Conservation (phyloP, 2,888 invertebrate species). For the Ferdinandea cuprea region DNA sequence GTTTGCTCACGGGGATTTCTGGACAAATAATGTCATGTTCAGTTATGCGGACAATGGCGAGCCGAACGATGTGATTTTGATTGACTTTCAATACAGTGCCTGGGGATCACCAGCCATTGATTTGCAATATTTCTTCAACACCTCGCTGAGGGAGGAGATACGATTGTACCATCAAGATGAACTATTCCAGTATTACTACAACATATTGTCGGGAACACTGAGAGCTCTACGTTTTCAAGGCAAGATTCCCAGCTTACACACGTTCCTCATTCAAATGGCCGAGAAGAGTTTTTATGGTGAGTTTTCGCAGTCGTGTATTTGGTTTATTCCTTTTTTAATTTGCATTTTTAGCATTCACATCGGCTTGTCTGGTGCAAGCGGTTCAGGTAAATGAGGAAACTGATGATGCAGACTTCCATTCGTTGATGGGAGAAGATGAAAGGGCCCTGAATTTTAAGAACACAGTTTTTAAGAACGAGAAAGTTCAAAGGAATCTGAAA, state of each 20-base stretch:
- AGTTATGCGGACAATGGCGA: conserved; percentile 78
- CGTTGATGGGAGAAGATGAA: conserved; percentile 81
- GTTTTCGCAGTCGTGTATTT: background rate
- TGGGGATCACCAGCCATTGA: conserved; percentile 82
- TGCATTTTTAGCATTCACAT: conserved; percentile 79
- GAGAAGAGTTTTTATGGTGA: conserved; percentile 80
- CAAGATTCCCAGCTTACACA: conserved; percentile 79
- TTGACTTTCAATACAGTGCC: conserved; percentile 82
- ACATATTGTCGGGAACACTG: conserved; percentile 77
- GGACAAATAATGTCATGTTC: conserved; percentile 82
- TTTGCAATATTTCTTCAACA: conserved; percentile 81
- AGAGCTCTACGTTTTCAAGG: conserved; percentile 77
- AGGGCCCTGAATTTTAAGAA: conserved; percentile 80
- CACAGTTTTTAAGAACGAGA: conserved; percentile 79
- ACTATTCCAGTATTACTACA: conserved; percentile 79
- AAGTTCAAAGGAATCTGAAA: conserved; percentile 80
- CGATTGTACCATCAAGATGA: conserved; percentile 80
- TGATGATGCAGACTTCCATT: conserved; percentile 81
- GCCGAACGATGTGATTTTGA: conserved; percentile 79
- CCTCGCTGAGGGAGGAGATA: conserved; percentile 80
- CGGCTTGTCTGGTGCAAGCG: conserved; percentile 80
- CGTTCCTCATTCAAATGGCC: conserved; percentile 78
- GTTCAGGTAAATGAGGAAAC: conserved; percentile 80
- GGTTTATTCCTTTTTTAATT: background rate
- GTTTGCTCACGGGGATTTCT: conserved; percentile 81